These are phyloP conservation scores for Megalops atlanticus DNA, from an alignment of 2,113 vertebrate species.

Conservation along the genomic window DNA sequence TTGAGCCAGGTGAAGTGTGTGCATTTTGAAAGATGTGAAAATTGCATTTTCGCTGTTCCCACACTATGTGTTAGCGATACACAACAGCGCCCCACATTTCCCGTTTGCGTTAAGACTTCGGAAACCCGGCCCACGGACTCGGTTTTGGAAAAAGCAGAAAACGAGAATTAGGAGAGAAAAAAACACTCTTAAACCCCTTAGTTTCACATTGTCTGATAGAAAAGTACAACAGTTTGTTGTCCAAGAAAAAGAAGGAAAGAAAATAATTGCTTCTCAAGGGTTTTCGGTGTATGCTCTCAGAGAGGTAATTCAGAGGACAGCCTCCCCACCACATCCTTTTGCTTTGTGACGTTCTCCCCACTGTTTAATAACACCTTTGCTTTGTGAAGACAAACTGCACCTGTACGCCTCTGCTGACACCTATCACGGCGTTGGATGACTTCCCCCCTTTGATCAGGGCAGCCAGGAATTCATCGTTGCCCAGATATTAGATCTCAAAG, in stretches of 20 bases:
- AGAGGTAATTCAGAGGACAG: slow-evolving; percentile 56
- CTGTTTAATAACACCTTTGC: slow-evolving; percentile 25
- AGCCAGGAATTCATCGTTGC: slow-evolving; percentile 34
- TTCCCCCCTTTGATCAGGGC: slow-evolving; percentile 49
- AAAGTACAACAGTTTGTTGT: slow-evolving; percentile 39
- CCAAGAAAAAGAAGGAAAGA: slow-evolving; percentile 59
- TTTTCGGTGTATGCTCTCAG: slow-evolving; percentile 47
- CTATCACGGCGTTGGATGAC: slow-evolving; percentile 36
- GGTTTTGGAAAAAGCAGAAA: slow-evolving; percentile 46
- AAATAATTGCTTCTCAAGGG: slow-evolving; percentile 54
- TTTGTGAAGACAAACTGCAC: slow-evolving; percentile 41
- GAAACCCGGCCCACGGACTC: background rate
- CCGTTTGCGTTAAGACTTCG: background rate
- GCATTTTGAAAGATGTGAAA: too few species aligned
- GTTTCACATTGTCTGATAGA: slow-evolving; percentile 44
- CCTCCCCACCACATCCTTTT: slow-evolving; percentile 42
- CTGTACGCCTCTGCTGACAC: slow-evolving; percentile 49
- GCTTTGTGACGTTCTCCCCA: slow-evolving; percentile 17
- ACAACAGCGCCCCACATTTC: background rate
- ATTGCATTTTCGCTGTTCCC: background rate
- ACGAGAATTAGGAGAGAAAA: slow-evolving; percentile 41
- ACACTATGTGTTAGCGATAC: background rate
- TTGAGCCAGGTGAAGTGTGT: too few species aligned
- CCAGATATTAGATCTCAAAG: slow-evolving; percentile 48
- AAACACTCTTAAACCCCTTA: slow-evolving; percentile 46